Base-by-base conservation (phyloP, 2,888 invertebrate genomes). In the Catocala nupta region DNA sequence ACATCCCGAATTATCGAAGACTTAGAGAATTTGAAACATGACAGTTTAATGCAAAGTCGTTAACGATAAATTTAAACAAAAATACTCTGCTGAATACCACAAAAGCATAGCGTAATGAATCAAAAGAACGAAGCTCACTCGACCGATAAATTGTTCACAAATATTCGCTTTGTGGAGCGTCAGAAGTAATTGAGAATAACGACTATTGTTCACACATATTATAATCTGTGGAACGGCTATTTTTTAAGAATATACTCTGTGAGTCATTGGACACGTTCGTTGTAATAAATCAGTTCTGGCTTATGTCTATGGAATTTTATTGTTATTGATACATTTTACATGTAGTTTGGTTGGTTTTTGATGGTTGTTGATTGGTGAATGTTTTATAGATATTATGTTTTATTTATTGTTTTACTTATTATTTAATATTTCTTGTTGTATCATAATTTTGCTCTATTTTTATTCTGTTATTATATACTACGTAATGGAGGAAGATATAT, bases 161-260 rank as follows among this genome's bases (percentile, higher is more conserved):
- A 33, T 34, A 9, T 10, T 7, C 6, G 36, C 5, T 51, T 51
- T 59, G 8, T 12, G 9, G 4, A 62, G 57, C 8, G 57, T 59
- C 65, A 65, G 55, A 59, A 57, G 52, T 65, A 73, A 73, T 69
- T 73, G 62, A 57, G 65, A 63, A 53, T 6, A 51, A 42, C 16
- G 42, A 52, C 16, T 13, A 25, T 51, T 50, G 9, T 51, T 5
- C 11, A 9, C 33, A 13, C 9, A 5, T 52, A 52, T 52, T 42
- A 52, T 42, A 16, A 16, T 39, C 49, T 49, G 50, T 36, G 12
- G 9, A 39, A 39, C 39, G 8, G 9, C 51, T 13, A 36, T 36
- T 51, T 39, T 51, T 11, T 9, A 5, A 7, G 13, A 51, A 39
- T 12, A 13, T 13, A n/a, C n/a, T 51, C 13, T 39, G 36, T 51